Conservation (phyloP, 1,140 invertebrate genomes). For the Muscidifurax raptorellus region DNA sequence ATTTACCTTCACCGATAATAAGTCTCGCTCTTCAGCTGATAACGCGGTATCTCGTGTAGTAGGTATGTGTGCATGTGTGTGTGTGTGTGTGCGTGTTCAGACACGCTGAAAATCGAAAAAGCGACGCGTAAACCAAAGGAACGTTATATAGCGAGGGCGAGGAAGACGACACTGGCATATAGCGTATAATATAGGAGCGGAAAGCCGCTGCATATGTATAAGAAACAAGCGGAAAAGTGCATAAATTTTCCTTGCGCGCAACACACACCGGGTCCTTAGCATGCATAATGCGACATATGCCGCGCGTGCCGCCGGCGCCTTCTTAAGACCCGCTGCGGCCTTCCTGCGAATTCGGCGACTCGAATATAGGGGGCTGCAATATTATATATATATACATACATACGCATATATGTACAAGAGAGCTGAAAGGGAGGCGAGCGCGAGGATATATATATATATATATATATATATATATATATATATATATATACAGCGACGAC, state of each 20-base stretch:
- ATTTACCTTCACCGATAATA: background rate
- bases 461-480: too few species aligned
- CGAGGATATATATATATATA: too few species aligned
- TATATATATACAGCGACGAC: too few species aligned
- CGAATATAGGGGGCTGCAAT: background rate
- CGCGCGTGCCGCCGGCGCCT: background rate
- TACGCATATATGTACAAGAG: too few species aligned
- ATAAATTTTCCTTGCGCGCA: slow-evolving; percentile 55
- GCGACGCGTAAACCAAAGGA: background rate
- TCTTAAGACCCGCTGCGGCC: slow-evolving; percentile 46
- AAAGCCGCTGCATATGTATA: slow-evolving; percentile 39
- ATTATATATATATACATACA: too few species aligned
- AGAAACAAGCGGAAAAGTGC: slow-evolving; percentile 53
- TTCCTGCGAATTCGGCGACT: background rate
- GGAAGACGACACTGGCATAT: background rate
- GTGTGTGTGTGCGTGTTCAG: too few species aligned
- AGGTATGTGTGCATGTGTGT: too few species aligned
- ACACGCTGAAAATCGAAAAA: background rate
- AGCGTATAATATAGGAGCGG: background rate
- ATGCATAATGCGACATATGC: slow-evolving; percentile 62
- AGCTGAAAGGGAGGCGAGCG: too few species aligned
- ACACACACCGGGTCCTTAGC: slow-evolving; percentile 46
- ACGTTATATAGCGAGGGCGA: too few species aligned
- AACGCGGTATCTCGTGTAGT: background rate
- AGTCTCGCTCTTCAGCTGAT: background rate